A percentile compares a stretch with the other conserved stretches of the same genome.
Evolutionary conservation across 2,797 vertebrate species (phyloP).

Genomic region (Falco cherrug): DNA sequence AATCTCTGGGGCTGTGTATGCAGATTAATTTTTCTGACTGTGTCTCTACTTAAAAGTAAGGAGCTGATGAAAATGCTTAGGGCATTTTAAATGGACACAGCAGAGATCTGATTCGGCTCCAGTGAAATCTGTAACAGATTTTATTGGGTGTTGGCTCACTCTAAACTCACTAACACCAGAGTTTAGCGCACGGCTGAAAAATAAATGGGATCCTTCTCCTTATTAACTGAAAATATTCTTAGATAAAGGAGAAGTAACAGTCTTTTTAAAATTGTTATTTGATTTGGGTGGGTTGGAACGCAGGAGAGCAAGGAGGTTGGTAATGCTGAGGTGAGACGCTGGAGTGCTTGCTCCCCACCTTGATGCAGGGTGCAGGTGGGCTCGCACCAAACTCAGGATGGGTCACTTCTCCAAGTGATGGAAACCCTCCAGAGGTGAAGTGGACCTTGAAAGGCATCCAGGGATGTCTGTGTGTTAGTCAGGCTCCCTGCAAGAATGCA

Average conservation of each 20-base stretch:
- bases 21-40: slow-evolving; percentile 72
- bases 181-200: slow-evolving; percentile 57
- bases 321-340: background rate
- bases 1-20: slow-evolving; percentile 58
- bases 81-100: slow-evolving; percentile 67
- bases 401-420: background rate
- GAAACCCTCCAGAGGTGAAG: background rate
- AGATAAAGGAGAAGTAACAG: slow-evolving; percentile 3
- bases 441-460: background rate
- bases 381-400: background rate
- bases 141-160: background rate
- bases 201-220: slow-evolving; percentile 55
- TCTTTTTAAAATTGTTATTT: background rate
- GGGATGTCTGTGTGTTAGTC: background rate
- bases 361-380: background rate
- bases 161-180: slow-evolving; percentile 45
- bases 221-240: background rate
- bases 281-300: background rate
- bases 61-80: slow-evolving; percentile 65
- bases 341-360: background rate
- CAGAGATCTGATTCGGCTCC: slow-evolving; percentile 19
- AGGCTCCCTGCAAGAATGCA: background rate
- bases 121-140: background rate
- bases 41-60: slow-evolving; percentile 72
- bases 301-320: background rate